Evolutionary conservation across 37 sponge, comb jelly and placozoan species (phyloP).

Genomic region (Amphimedon queenslandica): DNA sequence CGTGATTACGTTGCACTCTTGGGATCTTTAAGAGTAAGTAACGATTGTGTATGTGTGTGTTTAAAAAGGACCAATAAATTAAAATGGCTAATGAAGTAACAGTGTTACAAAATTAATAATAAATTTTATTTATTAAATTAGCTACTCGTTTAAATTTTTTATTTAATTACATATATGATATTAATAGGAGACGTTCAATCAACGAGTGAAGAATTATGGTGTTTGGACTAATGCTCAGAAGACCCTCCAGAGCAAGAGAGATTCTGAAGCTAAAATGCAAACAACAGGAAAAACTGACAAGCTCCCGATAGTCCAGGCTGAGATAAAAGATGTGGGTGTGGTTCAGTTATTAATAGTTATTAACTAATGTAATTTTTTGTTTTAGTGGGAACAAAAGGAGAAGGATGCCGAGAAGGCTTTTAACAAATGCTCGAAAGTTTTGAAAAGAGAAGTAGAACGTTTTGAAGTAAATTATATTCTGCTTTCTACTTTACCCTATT

Average conservation of each 20-base stretch:
- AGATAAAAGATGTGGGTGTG: slow-evolving; percentile 70
- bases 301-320: slow-evolving; percentile 63
- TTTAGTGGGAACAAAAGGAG: slow-evolving; percentile 85
- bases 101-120: no score
- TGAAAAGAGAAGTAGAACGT: slow-evolving; percentile 76
- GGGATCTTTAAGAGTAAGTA: slow-evolving; percentile 69
- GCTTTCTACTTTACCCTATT: background rate
- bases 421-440: slow-evolving; percentile 61
- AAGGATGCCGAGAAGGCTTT: slow-evolving; percentile 88
- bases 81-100: no score
- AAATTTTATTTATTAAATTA: no score
- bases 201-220: slow-evolving; percentile 76
- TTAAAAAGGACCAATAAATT: no score
- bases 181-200: background rate
- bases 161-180: no score
- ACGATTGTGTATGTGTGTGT: no score
- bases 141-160: no score
- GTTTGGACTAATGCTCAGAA: slow-evolving; percentile 75
- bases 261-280: slow-evolving; percentile 76
- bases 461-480: slow-evolving; percentile 63
- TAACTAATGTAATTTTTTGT: background rate
- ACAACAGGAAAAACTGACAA: slow-evolving; percentile 85
- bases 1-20: slow-evolving; percentile 90
- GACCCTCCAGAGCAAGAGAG: slow-evolving; percentile 87
- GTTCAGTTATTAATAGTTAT: background rate